Evolutionary conservation across 2,113 vertebrate genomes (phyloP).

Genomic region (Boleophthalmus pectinirostris): DNA sequence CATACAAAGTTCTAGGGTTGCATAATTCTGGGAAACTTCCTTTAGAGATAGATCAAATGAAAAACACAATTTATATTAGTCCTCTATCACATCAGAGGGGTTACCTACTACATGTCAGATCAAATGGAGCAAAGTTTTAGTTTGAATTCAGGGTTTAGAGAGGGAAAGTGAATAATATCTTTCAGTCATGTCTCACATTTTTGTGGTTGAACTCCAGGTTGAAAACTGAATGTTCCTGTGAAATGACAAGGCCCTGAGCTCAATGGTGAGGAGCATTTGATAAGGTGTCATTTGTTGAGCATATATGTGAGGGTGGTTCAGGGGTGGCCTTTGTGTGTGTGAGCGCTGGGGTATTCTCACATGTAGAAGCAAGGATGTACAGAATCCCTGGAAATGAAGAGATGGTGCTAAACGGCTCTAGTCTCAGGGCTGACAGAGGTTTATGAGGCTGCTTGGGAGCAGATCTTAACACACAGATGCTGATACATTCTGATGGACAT

Average conservation of each 20-base stretch:
- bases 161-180: background rate
- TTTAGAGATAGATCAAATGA: background rate
- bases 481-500: background rate
- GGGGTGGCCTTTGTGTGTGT: background rate
- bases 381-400: constrained; percentile 4
- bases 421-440: background rate
- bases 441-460: background rate
- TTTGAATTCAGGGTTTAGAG: background rate
- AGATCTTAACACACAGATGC: background rate
- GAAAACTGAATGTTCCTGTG: background rate
- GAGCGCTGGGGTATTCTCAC: background rate
- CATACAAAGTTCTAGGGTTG: background rate
- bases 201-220: background rate
- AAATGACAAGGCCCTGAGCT: background rate
- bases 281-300: constrained; percentile 8
- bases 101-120: background rate
- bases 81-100: background rate
- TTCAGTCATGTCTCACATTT: background rate
- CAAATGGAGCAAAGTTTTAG: background rate
- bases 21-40: background rate
- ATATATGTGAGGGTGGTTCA: background rate
- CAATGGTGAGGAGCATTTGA: background rate
- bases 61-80: background rate
- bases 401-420: background rate
- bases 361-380: constrained; percentile 1